Evolutionary conservation across 2,888 invertebrate genomes (phyloP).

Genomic region (Caenorhabditis japonica): DNA sequence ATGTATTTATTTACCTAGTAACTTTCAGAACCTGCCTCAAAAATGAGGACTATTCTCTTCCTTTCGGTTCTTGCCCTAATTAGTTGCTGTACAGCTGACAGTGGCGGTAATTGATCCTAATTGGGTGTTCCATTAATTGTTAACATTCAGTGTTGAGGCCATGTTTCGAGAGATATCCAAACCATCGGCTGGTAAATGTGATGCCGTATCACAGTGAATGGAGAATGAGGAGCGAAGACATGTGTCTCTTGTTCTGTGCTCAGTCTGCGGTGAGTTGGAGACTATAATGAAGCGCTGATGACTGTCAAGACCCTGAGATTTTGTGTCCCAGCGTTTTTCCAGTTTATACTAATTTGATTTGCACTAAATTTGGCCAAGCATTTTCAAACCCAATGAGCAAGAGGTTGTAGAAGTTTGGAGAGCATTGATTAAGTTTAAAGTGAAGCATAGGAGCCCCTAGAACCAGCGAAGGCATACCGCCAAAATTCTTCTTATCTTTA

Average conservation of each 20-base stretch:
- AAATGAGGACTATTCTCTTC: constrained; percentile 25
- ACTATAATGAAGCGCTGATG: not conserved
- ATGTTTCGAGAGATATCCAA: constrained; percentile 75
- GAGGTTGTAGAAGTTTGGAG: no score
- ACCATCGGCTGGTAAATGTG: constrained; percentile 66
- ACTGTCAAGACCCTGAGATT: no score
- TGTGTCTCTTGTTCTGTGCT: constrained; percentile 70
- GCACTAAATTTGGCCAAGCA: no score
- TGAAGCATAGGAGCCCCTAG: no score
- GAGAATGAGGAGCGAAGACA: constrained; percentile 72
- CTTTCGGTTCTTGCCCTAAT: constrained; percentile 5
- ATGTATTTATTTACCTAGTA: not conserved
- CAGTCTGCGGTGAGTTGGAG: constrained; percentile 60
- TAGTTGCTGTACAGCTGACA: constrained; percentile 17
- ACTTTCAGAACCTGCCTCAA: constrained; percentile 25
- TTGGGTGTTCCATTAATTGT: not conserved
- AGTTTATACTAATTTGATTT: no score
- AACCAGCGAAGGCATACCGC: no score
- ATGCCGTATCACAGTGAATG: constrained; percentile 74
- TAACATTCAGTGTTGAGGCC: constrained; percentile 69
- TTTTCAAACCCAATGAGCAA: no score
- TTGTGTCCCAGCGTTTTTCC: no score
- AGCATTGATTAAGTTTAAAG: no score
- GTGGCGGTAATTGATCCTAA: constrained; percentile 21
- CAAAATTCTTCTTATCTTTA: no score